Base-by-base conservation (phyloP, 2,888 invertebrate species). In the Chydorus sphaericus region DNA sequence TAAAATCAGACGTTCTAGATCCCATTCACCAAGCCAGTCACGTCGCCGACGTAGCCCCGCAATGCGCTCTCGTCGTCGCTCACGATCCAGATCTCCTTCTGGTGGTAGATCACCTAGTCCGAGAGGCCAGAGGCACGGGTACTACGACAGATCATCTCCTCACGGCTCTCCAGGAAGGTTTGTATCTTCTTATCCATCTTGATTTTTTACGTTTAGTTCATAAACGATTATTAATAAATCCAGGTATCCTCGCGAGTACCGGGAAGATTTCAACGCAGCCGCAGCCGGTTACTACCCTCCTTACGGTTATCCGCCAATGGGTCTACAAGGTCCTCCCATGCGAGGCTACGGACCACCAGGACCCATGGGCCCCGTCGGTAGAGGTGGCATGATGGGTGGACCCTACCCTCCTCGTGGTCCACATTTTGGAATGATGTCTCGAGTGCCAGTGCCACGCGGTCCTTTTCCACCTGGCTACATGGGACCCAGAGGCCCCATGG, bases 61-160 rank as follows among this genome's bases (percentile, higher is more conserved):
- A 66, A 66, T 62, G 58, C 69, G 71, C 20, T 66, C 68, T n/a
- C 63, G 75, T 16, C 63, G 68, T 58, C 63, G 4, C 67, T 70
- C 59, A 56, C 63, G 51, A 10, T 61, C 62, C 2, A 39, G 51
- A 11, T 57, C 59, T 7, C 55, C 48, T 10, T 37, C 55, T 6
- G 44, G 52, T 38, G 51, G 52, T 1, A 55, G 60, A 4, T 59
- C 58, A 28, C 59, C 56, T 16, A 49, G 36, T 23, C 53, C 58
- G 11, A 31, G 56, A 10, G 49, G 44, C n/a, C 36, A 53, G 29
- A 31, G 56, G 11, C 58, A 39, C 8, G 33, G 44, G 8, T 57
- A 48, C 18, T 57, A 53, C 37, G 50, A 53, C 30, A 31, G 44
- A 16, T 39, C 48, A 11, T 52, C 38, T 23, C 31, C 39, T n/a